Evolutionary conservation across 2,113 vertebrate species (phyloP), one percentile per base, ranked within the genome.

Genomic region (Caranx ignobilis): DNA sequence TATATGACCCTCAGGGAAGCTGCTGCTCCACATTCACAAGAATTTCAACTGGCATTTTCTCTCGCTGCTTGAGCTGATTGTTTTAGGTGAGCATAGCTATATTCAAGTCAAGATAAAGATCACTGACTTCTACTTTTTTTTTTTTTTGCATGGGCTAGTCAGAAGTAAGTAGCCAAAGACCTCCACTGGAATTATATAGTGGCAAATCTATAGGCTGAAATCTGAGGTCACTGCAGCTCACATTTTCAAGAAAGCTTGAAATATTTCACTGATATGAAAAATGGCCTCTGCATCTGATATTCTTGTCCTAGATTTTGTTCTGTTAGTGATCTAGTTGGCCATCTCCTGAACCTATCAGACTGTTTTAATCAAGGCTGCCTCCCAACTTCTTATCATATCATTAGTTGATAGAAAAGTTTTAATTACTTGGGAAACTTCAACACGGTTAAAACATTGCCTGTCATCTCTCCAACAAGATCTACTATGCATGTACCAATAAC

Each of bases 341-440:
- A 9, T 60, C 6, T 64, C 9, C 34, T n/a, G 52, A 57, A 13
- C 26, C 7, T 18, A 43, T 71, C 35, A 43, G 26, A 47, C 18
- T 16, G 13, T 59, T 16, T 26, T 26, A 55, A 41, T 43, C 57
- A 60, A 54, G 65, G 52, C 43, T 26, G 34, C 21, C 26, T 75
- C 5, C 37, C 48, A 48, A 19, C 16, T 19, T 35, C n/a, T 75
- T 43, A 74, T 81, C 55, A 69, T 15, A n/a, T 63, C 19, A 61
- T 67, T 35, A 13, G n/a, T 50, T 39, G 11, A 41, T 56, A 66
- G 31, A 11, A 2, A 15, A 2, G 32, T 34, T 68, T 68, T 10
- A 67, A 66, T 26, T 34, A 50, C 9, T 11, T 48, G 15, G 13
- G 26, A 67, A 61, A 61, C 48, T 45, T 41, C 7, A 26, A 32